A percentile compares a stretch with the other conserved stretches of the same genome.
phyloP scores from a whole-genome alignment of 2,113 vertebrate species.

The Astatotilapia flaviijosephi region DNA sequence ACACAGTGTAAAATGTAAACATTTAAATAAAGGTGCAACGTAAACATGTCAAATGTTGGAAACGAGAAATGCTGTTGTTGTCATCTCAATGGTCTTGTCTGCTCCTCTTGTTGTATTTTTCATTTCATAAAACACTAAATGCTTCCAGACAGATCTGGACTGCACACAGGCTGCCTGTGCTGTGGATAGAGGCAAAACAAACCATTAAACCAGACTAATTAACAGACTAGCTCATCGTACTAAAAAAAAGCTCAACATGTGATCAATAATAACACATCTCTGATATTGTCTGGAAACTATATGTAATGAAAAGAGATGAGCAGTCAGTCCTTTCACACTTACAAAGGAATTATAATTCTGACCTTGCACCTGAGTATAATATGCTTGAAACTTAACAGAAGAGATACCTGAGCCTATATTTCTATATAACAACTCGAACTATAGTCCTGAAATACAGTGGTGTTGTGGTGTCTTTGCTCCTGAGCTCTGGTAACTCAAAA shows the following conservation, averaged over 20 bases:
- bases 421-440: constrained; percentile 3
- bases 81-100: accelerated
- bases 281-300: accelerated
- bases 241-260: background rate
- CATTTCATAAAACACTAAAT: background rate
- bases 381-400: background rate
- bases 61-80: background rate
- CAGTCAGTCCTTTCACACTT: background rate
- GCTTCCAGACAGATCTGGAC: background rate
- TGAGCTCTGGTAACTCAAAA: constrained; percentile 17
- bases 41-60: background rate
- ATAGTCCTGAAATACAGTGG: background rate
- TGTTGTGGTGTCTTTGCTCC: background rate
- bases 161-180: background rate
- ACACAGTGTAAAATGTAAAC: background rate
- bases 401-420: background rate
- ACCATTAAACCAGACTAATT: background rate
- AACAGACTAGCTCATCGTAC: accelerated
- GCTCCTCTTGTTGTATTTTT: background rate
- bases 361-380: background rate
- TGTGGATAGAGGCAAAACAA: background rate
- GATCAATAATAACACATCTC: accelerated
- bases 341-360: background rate
- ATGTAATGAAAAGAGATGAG: accelerated
- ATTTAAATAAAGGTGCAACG: background rate